These are phyloP conservation scores for Rhinophrynus dorsalis DNA, from an alignment of 2,797 vertebrate species.

Conservation along the genomic window DNA sequence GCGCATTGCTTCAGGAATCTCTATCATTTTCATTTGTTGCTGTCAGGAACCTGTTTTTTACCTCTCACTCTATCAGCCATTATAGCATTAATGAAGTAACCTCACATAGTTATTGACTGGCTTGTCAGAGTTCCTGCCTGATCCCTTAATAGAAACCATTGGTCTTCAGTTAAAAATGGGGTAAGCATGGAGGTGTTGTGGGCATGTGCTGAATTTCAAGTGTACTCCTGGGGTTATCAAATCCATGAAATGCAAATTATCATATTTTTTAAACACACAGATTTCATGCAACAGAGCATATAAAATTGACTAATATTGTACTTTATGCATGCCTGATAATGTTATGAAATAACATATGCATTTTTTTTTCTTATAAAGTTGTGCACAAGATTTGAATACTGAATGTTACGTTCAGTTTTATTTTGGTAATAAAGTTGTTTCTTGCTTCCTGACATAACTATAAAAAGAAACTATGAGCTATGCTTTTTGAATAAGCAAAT, in stretches of 20 bases:
- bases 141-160: constrained; percentile 97
- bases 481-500: not conserved
- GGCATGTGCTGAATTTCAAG: constrained; percentile 85
- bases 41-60: constrained; percentile 89
- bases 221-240: constrained; percentile 82
- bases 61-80: constrained; percentile 88
- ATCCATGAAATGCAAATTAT: constrained; percentile 84
- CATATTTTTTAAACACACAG: constrained; percentile 82
- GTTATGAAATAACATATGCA: constrained; percentile 75
- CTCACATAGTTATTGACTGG: constrained; percentile 98
- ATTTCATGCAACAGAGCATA: constrained; percentile 81
- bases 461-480: too few relatives aligned
- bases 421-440: constrained; percentile 65
- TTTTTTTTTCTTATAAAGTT: constrained; percentile 73
- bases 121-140: constrained; percentile 94
- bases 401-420: constrained; percentile 63
- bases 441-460: too few relatives aligned
- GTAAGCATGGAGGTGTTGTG: constrained; percentile 77
- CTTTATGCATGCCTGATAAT: constrained; percentile 81
- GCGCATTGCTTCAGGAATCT: constrained; percentile 79
- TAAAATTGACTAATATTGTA: constrained; percentile 85
- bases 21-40: constrained; percentile 87
- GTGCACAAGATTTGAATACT: constrained; percentile 74
- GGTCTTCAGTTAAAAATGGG: constrained; percentile 94
- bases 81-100: constrained; percentile 98